A percentile compares a stretch with the other conserved stretches of the same genome.
These are phyloP conservation scores for Chunga burmeisteri DNA, from an alignment of 2,113 vertebrate species.

Conservation along the genomic window DNA sequence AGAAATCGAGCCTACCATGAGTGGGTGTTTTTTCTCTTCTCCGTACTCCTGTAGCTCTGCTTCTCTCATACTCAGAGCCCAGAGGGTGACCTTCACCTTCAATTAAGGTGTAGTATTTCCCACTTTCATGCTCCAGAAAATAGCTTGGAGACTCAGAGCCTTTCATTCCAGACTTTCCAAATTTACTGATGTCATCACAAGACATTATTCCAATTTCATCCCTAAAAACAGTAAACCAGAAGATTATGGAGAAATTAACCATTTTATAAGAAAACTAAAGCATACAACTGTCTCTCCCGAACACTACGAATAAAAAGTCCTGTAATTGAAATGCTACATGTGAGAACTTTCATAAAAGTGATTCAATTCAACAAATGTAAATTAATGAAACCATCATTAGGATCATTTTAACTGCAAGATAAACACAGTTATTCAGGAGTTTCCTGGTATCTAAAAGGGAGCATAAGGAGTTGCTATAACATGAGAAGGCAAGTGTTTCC, in stretches of 20 bases:
- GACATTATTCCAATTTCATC: conserved; percentile 85
- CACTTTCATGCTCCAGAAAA: conserved; percentile 83
- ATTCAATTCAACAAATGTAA: background rate
- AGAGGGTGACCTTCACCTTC: conserved; percentile 75
- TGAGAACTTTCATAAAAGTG: background rate
- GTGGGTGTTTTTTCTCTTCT: conserved; percentile 88
- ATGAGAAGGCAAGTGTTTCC: background rate
- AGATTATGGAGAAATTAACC: background rate
- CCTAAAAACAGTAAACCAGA: conserved; percentile 23
- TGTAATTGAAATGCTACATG: background rate
- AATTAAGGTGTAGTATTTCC: conserved; percentile 83
- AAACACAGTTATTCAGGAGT: background rate
- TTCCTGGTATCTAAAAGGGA: background rate
- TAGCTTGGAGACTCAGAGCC: conserved; percentile 85
- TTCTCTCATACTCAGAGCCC: conserved; percentile 80
- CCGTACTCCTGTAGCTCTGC: conserved; percentile 81
- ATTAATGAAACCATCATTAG: background rate
- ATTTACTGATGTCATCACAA: conserved; percentile 80
- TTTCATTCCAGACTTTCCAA: conserved; percentile 83
- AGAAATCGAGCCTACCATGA: conserved; percentile 75
- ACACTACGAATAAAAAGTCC: background rate
- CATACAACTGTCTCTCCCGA: fast-evolving
- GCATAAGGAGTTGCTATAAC: background rate
- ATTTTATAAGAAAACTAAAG: background rate
- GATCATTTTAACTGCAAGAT: background rate